phyloP scores from a whole-genome alignment of 2,113 vertebrate species.

The Romanogobio albipinnatus region DNA sequence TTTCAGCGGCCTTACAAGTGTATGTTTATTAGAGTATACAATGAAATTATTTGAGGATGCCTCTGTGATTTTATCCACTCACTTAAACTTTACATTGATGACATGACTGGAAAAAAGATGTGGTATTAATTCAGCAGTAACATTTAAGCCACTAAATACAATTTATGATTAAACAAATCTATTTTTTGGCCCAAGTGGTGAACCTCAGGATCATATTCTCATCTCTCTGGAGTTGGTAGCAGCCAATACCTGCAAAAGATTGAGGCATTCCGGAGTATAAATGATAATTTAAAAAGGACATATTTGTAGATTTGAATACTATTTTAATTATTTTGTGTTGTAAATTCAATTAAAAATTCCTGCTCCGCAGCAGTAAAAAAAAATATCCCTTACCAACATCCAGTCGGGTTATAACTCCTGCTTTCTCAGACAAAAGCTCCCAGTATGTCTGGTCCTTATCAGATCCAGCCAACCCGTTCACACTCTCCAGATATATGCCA shows the following conservation, averaged over 20 bases:
- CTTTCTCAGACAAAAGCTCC: constrained; percentile 68
- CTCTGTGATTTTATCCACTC: too few relatives aligned
- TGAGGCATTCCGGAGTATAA: background rate
- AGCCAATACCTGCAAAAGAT: constrained; percentile 64
- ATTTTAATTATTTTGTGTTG: background rate
- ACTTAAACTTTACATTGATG: background rate
- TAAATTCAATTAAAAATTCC: background rate
- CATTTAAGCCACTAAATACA: background rate
- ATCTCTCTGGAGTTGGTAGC: constrained; percentile 61
- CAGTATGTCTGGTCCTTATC: constrained; percentile 65
- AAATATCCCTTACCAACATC: constrained; percentile 63
- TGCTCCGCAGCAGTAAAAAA: background rate
- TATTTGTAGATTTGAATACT: background rate
- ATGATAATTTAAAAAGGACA: background rate
- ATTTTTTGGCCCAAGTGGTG: constrained; percentile 55
- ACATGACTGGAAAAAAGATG: background rate
- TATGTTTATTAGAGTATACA: background rate
- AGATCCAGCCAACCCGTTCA: constrained; percentile 70
- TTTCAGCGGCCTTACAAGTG: too few relatives aligned
- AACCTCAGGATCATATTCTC: constrained; percentile 69
- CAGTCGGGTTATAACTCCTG: constrained; percentile 56
- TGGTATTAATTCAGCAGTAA: background rate
- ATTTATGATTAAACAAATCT: background rate
- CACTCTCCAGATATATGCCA: constrained; percentile 67
- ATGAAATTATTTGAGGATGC: too few relatives aligned